Percentiles rank a stretch among this genome's conserved stretches.
phyloP scores from a whole-genome alignment of 2,113 vertebrate genomes.

The Tichodroma muraria region DNA sequence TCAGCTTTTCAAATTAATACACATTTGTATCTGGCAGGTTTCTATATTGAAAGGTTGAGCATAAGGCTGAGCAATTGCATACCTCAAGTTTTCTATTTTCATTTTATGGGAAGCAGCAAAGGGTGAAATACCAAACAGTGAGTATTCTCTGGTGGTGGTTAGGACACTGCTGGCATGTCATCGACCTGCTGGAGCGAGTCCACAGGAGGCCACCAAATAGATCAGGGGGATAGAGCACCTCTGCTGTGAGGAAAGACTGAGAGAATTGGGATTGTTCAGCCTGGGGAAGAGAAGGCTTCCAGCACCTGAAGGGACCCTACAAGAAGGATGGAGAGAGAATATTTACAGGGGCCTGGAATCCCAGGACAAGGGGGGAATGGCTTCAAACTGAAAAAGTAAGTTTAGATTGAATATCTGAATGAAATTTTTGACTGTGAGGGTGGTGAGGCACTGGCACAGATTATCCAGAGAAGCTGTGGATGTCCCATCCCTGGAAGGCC shows the following conservation, averaged over 20 bases:
- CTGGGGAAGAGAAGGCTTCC: neutral
- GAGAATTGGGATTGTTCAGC: neutral
- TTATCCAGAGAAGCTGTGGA: neutral
- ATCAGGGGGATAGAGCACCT: neutral
- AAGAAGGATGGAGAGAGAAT: neutral
- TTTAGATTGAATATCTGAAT: neutral
- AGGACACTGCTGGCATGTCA: neutral
- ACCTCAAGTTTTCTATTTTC: neutral
- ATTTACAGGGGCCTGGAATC: neutral
- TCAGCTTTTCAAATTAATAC: neutral
- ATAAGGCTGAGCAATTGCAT: neutral
- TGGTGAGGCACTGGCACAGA: neutral
- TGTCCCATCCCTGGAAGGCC: neutral
- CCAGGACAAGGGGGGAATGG: neutral
- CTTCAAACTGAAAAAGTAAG: neutral
- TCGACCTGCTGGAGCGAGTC: accelerated
- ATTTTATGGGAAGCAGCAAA: neutral
- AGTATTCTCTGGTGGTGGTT: neutral
- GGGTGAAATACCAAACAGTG: neutral
- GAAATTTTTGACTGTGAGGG: neutral
- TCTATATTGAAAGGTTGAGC: neutral
- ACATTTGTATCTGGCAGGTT: neutral
- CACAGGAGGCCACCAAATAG: neutral
- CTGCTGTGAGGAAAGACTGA: neutral
- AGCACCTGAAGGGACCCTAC: neutral